These are phyloP conservation scores for Drosophila serrata DNA, from an alignment of 1,140 invertebrate genomes.

Conservation along the genomic window DNA sequence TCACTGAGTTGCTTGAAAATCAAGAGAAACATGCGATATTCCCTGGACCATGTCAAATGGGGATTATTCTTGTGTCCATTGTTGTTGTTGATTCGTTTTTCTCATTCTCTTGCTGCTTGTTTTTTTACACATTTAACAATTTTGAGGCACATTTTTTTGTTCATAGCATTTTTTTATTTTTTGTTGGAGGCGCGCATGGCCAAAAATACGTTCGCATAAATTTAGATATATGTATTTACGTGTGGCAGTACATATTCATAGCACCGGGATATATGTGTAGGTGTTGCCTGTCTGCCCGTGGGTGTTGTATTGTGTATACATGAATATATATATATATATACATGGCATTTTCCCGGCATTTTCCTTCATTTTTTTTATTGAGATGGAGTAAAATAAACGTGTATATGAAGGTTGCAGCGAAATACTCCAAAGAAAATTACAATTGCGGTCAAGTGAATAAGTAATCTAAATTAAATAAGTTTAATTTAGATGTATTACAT, in stretches of 20 bases:
- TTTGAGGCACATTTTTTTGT: conserved; percentile 40
- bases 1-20: not conserved
- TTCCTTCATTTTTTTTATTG: not conserved
- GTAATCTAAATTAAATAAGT: no score
- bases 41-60: conserved; percentile 34
- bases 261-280: not conserved
- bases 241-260: conserved; percentile 12
- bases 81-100: conserved; percentile 6
- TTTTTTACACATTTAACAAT: conserved; percentile 28
- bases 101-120: not conserved
- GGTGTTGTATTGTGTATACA: conserved; percentile 17
- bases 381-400: conserved; percentile 5
- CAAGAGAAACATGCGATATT: conserved; percentile 34
- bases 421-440: not conserved
- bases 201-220: conserved; percentile 65
- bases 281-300: conserved; percentile 20
- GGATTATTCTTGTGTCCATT: conserved; percentile 1
- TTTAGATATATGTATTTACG: conserved; percentile 53
- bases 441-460: not conserved
- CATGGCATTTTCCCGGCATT: conserved; percentile 26
- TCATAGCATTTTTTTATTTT: conserved; percentile 21
- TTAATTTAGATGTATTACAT: not conserved
- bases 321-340: conserved; percentile 4
- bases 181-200: conserved; percentile 53
- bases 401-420: conserved; percentile 2